Evolutionary conservation across 92 coral and sea anemone species (phyloP).

Genomic region (Nematostella vectensis): DNA sequence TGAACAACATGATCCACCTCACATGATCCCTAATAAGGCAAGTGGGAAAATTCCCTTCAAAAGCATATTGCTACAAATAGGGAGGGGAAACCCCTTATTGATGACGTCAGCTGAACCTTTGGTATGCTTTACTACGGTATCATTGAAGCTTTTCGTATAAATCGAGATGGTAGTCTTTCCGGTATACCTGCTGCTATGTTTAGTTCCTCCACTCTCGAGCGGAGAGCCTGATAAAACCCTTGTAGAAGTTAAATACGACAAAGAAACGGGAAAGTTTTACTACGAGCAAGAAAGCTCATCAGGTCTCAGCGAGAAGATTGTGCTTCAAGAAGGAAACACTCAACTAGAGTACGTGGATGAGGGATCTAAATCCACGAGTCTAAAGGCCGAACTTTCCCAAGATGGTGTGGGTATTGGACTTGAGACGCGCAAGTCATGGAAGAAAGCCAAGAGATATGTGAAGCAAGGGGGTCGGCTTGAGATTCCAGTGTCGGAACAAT

Average conservation of each 20-base stretch:
- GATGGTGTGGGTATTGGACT: slow-evolving; percentile 12
- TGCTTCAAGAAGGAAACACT: slow-evolving; percentile 4
- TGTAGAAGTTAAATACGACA: slow-evolving; percentile 7
- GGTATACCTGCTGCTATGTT: too few species aligned
- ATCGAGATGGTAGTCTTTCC: too few species aligned
- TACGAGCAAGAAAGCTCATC: slow-evolving; percentile 17
- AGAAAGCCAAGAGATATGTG: slow-evolving; percentile 1
- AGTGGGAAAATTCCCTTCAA: too few species aligned
- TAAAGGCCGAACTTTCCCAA: slow-evolving; percentile 1
- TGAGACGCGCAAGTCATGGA: slow-evolving; percentile 6
- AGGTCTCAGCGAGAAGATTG: slow-evolving; percentile 6
- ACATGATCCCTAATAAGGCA: too few species aligned
- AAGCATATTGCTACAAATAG: too few species aligned
- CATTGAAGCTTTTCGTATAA: too few species aligned
- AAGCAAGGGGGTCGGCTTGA: slow-evolving; percentile 10
- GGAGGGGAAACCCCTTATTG: too few species aligned
- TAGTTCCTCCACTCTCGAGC: too few species aligned
- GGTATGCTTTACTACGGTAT: too few species aligned
- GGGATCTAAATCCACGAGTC: neutral
- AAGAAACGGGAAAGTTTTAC: slow-evolving; percentile 14
- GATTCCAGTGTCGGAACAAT: slow-evolving; percentile 9
- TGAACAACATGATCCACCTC: too few species aligned
- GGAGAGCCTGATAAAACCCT: too few species aligned
- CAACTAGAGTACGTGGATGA: neutral
- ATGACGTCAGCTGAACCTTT: too few species aligned